These are phyloP conservation scores for Pseudeuparius sepicola DNA, from an alignment of 2,888 invertebrate species.

Conservation along the genomic window DNA sequence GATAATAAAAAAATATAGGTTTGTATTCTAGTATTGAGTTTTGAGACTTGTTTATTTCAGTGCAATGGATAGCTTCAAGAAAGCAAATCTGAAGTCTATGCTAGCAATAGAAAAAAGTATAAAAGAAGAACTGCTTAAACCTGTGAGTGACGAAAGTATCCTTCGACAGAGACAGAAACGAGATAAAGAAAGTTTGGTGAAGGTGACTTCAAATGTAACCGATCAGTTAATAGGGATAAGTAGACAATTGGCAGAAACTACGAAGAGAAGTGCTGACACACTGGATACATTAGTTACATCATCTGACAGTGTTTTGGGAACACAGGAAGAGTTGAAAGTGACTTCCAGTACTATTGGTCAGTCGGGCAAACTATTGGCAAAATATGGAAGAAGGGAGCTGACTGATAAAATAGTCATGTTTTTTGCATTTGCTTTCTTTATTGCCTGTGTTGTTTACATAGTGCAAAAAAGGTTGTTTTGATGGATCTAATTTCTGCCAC, in stretches of 20 bases:
- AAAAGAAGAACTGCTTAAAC: constrained; percentile 57
- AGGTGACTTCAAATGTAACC: constrained; percentile 68
- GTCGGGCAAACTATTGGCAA: constrained; percentile 83
- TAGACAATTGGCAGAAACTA: constrained; percentile 76
- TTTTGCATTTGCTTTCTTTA: constrained; percentile 79
- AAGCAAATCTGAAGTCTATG: constrained; percentile 70
- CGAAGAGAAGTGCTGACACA: constrained; percentile 74
- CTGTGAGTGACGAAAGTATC: constrained; percentile 43
- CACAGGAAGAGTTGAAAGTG: constrained; percentile 70
- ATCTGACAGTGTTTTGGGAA: constrained; percentile 59
- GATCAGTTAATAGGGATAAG: constrained; percentile 79
- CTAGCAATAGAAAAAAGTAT: constrained; percentile 67
- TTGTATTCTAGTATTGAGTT: background rate
- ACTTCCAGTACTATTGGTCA: constrained; percentile 83
- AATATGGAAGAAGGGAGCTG: constrained; percentile 88
- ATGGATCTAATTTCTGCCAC: too few relatives aligned
- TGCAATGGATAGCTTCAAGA: constrained; percentile 64
- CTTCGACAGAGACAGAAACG: constrained; percentile 55
- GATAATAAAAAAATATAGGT: constrained; percentile 4
- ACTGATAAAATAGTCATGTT: constrained; percentile 89
- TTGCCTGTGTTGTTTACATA: constrained; percentile 86
- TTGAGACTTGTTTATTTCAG: constrained; percentile 35
- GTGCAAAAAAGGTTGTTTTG: constrained; percentile 83
- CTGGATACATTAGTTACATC: constrained; percentile 66
- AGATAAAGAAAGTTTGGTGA: constrained; percentile 55